phyloP scores from a whole-genome alignment of 2,888 invertebrate species.

The Thera britannica region DNA sequence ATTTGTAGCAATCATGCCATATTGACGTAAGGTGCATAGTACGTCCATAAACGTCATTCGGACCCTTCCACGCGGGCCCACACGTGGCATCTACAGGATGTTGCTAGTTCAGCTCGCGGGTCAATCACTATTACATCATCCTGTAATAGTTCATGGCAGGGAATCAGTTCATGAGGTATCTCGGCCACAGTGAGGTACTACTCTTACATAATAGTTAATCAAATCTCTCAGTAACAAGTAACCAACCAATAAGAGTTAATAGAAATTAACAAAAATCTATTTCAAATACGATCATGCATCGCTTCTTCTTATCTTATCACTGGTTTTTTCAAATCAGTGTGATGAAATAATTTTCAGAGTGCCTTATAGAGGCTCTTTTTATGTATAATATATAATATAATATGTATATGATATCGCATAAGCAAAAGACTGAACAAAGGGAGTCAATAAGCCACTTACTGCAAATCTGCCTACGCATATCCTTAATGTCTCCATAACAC shows the following conservation, averaged over 20 bases:
- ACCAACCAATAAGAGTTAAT: no score
- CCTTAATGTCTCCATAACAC: constrained; percentile 24
- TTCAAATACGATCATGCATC: no score
- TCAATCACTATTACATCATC: constrained; percentile 32
- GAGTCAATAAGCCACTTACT: constrained; percentile 4
- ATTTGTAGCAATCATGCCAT: not conserved
- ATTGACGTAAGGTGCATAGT: not conserved
- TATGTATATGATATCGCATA: no score
- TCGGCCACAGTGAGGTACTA: not conserved
- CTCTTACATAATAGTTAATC: no score
- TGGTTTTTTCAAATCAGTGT: no score
- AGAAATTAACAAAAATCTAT: no score
- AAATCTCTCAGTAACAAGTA: no score
- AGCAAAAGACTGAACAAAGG: not conserved
- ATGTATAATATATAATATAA: no score
- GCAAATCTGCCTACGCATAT: constrained; percentile 27
- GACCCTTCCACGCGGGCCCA: constrained; percentile 21
- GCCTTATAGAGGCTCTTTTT: no score
- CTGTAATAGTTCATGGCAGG: constrained; percentile 20
- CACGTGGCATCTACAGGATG: constrained; percentile 30
- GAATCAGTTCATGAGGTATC: constrained; percentile 19
- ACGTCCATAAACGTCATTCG: constrained; percentile 3
- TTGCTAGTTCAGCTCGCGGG: constrained; percentile 19
- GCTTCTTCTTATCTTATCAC: no score
- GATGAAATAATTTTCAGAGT: no score